Evolutionary conservation across 1,140 invertebrate species (phyloP), one percentile per base, ranked within the genome.

Genomic region (Oncopeltus fasciatus): DNA sequence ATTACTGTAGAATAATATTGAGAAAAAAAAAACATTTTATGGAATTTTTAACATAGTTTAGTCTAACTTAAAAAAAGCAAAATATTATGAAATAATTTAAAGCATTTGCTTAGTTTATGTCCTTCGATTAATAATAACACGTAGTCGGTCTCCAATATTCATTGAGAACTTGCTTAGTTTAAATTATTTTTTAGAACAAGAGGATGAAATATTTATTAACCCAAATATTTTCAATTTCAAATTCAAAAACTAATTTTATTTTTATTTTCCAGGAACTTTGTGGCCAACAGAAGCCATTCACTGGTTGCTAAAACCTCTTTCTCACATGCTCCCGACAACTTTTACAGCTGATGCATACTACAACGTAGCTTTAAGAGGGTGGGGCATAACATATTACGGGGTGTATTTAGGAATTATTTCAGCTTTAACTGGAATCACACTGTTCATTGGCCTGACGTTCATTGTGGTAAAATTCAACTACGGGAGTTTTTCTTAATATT

Each of bases 251-350:
- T 49, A 18, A 18, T 5, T 18, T 49, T 49, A 18, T 9, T 5
- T 9, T 11, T 49, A 11, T 27, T 53, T 61, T 57, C 5, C 57
- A 65, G 64, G 64, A 20, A 43, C 59, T 20, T 18, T 51, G 1
- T 65, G 64, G 64, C 64, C 64, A 43, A 43, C 53, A 9, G 31
- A 61, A 49, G 60, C 27, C 8, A 49, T 65, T 1, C 60, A 65
- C 57, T 65, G 64, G 64, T 4, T 43, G 14, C 21, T 65, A n/a
- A 43, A 59, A 43, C 64, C 64, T 1, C 21, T 62, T 18, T 61
- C 64, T 24, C 12, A 27, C 5, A 31, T 62, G 0, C 14, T 65
- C 1, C 64, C 64, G 0, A 28, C 57, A 1, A 62, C 31, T 1
- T 27, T 33, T n/a, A 21, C 60, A 12, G 53, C 21, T 3, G 21